Base-by-base conservation (phyloP, 2,113 vertebrate genomes). In the Leiothrix lutea region DNA sequence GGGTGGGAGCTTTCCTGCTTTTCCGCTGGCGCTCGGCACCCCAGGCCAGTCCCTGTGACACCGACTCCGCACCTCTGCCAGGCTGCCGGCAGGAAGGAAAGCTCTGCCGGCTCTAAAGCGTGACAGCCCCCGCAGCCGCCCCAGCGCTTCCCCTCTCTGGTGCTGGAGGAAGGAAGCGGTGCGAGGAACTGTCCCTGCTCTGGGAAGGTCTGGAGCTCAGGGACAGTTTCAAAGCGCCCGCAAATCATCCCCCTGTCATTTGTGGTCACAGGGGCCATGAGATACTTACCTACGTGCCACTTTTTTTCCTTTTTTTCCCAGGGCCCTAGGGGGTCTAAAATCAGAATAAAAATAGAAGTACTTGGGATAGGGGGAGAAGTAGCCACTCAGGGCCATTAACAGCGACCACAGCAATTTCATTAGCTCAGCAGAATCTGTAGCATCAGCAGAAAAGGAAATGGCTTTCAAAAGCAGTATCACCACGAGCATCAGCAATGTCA, bases 401-500 rank as follows among this genome's bases (percentile, higher is more conserved):
- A 35, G 8, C 28, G 61, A 40, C 81, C 65, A 1, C 47, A 64
- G 74, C 13, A 40, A 44, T 70, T 73, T 35, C 64, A 62, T 66
- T 42, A 58, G 28, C 60, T 88, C 85, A 42, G 92, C 69, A 87
- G 56, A 85, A 88, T 78, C 58, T 56, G 60, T 54, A 71, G 57
- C 57, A 44, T 82, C 86, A 71, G 82, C 86, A 93, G 86, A 33
- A 86, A 81, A 53, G 40, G 35, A 88, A 92, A 67, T 67, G 61
- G 74, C 48, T 92, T 90, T 82, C 65, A 60, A 88, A 71, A 75
- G 31, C 74, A 6, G 2, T 16, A 20, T 50, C 44, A 17, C 21
- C 26, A 7, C 65, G 11, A 81, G n/a, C 81, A 86, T 82, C 71
- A 86, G 74, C 79, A 62, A 51, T 86, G 40, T 61, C 74, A 33